Evolutionary conservation across 1,140 invertebrate species (phyloP).

Genomic region (Melipona quadrifasciata): DNA sequence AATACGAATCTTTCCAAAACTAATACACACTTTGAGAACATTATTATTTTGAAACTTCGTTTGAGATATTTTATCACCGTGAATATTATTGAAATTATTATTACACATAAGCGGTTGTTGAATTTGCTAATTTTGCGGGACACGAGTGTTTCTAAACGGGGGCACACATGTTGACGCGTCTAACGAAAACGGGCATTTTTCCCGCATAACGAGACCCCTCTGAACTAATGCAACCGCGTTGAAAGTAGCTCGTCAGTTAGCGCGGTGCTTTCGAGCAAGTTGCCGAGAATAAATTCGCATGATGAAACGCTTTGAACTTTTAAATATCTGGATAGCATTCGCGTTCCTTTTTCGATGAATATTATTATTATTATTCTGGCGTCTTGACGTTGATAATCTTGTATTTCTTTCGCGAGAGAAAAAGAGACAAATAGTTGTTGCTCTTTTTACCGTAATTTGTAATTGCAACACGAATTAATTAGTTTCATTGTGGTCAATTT

Average conservation of each 20-base stretch:
- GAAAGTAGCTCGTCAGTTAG: conserved; percentile 19
- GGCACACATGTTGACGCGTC: background rate
- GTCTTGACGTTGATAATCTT: background rate
- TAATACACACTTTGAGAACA: background rate
- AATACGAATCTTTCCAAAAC: background rate
- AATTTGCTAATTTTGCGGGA: background rate
- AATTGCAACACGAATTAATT: too few relatives aligned
- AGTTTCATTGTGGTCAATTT: too few relatives aligned
- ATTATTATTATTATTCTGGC: background rate
- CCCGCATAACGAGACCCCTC: background rate
- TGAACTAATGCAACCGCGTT: background rate
- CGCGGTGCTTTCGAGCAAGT: background rate
- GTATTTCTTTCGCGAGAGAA: too few relatives aligned
- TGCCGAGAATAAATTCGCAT: conserved; percentile 4
- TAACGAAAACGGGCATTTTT: conserved; percentile 2
- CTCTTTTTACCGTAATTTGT: too few relatives aligned
- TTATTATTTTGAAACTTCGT: background rate
- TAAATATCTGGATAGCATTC: background rate
- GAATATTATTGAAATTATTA: background rate
- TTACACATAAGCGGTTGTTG: background rate
- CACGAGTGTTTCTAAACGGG: background rate
- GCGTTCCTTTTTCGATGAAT: background rate
- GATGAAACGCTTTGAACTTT: background rate
- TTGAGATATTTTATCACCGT: background rate
- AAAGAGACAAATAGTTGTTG: too few relatives aligned